Evolutionary conservation across 2,888 invertebrate species (phyloP).

Genomic region (Uloborus plumipes): DNA sequence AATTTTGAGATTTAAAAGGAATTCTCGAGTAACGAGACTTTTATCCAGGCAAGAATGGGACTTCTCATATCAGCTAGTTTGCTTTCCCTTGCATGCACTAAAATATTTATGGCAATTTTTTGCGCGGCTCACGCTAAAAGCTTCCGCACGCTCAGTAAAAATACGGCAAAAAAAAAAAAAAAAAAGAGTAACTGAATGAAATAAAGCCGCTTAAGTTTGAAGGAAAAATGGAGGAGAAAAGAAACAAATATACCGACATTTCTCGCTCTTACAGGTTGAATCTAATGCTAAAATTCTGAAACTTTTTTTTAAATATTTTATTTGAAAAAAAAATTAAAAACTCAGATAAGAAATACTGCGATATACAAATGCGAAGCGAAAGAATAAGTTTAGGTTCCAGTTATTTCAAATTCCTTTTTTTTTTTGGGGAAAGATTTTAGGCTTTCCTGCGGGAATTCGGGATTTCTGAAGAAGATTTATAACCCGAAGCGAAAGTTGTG

Average conservation of each 20-base stretch:
- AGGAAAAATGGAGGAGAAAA: constrained; percentile 17
- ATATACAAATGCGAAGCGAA: constrained; percentile 49
- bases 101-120: constrained; percentile 41
- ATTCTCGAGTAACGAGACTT: too few species aligned
- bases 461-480: constrained; percentile 60
- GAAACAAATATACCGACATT: constrained; percentile 5
- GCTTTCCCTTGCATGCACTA: constrained; percentile 12
- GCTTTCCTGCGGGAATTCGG: constrained; percentile 38
- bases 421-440: not conserved
- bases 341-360: constrained; percentile 3
- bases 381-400: constrained; percentile 45
- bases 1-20: too few species aligned
- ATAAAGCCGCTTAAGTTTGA: constrained; percentile 46
- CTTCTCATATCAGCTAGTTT: too few species aligned
- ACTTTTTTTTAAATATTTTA: constrained; percentile 19
- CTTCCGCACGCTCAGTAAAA: not conserved
- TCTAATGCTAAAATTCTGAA: too few species aligned
- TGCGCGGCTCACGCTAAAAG: constrained; percentile 23
- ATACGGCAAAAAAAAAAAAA: constrained; percentile 30
- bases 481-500: constrained; percentile 43
- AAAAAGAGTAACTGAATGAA: constrained; percentile 31
- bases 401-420: constrained; percentile 14
- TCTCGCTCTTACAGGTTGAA: not conserved
- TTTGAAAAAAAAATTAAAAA: constrained; percentile 22
- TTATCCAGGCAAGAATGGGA: too few species aligned